Conservation (phyloP, 2,797 vertebrate species). For the Characodon lateralis region DNA sequence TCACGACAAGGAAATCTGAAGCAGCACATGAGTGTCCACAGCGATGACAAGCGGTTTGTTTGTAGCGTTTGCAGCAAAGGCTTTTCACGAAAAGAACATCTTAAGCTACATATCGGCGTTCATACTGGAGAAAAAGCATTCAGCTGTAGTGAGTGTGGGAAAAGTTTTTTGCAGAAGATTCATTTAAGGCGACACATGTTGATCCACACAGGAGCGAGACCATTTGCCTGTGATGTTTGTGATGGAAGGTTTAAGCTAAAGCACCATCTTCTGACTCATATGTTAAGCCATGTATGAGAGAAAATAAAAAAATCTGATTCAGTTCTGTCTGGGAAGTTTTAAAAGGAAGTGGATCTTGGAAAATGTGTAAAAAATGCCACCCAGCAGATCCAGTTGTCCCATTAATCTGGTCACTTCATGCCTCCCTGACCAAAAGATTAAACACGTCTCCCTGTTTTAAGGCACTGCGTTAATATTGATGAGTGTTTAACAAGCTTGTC, state of each 20-base stretch:
- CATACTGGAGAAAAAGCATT: not conserved
- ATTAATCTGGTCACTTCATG: too few relatives aligned
- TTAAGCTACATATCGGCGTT: not conserved
- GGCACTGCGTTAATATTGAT: too few relatives aligned
- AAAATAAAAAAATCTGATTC: not conserved
- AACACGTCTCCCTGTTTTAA: too few relatives aligned
- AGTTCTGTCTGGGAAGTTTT: not conserved
- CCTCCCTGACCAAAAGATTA: too few relatives aligned
- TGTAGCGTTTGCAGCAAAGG: slow-evolving; percentile 1
- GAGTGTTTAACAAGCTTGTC: too few relatives aligned
- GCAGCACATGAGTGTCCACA: not conserved
- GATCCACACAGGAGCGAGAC: not conserved
- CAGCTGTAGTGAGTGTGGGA: not conserved
- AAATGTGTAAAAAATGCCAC: too few relatives aligned
- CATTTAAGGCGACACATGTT: not conserved
- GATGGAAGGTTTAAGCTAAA: not conserved
- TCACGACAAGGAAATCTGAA: slow-evolving; percentile 2
- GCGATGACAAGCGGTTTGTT: not conserved
- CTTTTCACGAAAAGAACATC: not conserved
- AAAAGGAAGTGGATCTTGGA: too few relatives aligned
- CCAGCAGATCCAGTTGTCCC: too few relatives aligned
- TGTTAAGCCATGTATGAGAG: not conserved
- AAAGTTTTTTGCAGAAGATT: not conserved
- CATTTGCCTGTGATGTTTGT: not conserved
- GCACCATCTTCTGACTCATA: not conserved